Evolutionary conservation across 2,113 vertebrate genomes (phyloP).

Genomic region (Saccopteryx leptura): DNA sequence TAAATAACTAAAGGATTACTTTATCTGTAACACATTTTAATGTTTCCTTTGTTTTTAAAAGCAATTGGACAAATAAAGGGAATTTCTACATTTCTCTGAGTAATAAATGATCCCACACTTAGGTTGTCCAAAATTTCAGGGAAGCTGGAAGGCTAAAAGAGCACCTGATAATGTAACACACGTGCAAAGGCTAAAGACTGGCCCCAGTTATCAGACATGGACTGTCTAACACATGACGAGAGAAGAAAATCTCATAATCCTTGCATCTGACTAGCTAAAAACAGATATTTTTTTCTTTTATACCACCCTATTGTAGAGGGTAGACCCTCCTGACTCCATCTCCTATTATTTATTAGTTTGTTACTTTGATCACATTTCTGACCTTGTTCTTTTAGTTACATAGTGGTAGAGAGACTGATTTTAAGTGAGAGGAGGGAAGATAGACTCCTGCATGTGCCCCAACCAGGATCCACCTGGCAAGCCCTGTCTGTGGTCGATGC

Average conservation of each 20-base stretch:
- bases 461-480: no score
- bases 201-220: background rate
- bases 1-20: background rate
- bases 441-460: no score
- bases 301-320: background rate
- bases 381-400: background rate
- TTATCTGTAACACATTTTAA: constrained; percentile 26
- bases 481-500: no score
- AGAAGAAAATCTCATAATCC: background rate
- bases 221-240: background rate
- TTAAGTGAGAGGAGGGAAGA: no score
- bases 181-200: background rate
- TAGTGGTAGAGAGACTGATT: background rate
- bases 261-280: background rate
- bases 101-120: background rate
- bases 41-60: constrained; percentile 34
- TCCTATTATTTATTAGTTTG: background rate
- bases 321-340: background rate
- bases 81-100: background rate
- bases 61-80: background rate
- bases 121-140: background rate
- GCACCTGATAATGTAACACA: no score
- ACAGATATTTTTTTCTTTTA: background rate
- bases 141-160: background rate
- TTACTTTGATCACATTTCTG: background rate